Evolutionary conservation across 2,797 vertebrate species (phyloP).

Genomic region (Siniperca obscura): DNA sequence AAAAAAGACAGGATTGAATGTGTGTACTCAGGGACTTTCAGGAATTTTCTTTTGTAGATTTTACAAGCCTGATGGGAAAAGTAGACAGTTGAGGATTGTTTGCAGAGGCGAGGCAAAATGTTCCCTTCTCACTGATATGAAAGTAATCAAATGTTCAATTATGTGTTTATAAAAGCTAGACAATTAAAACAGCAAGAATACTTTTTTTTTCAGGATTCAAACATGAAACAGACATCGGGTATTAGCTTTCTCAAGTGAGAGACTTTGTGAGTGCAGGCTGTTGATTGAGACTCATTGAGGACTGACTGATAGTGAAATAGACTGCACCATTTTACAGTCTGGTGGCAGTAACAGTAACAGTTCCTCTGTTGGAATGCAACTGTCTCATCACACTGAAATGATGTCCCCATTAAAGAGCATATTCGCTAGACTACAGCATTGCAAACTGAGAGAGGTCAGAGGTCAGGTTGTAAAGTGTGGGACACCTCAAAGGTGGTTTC

Average conservation of each 20-base stretch:
- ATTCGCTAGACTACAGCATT: not conserved
- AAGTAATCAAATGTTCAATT: not conserved
- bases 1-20: not conserved
- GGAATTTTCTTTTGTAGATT: conserved; percentile 8
- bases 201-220: not conserved
- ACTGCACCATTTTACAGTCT: not conserved
- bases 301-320: no score
- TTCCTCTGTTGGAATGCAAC: not conserved
- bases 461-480: not conserved
- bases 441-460: not conserved
- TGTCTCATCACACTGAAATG: not conserved
- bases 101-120: not conserved
- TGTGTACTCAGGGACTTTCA: not conserved
- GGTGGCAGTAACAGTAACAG: not conserved
- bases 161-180: conserved; percentile 8
- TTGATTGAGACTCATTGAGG: no score
- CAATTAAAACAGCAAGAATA: not conserved
- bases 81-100: conserved; percentile 9
- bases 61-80: conserved; percentile 23
- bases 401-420: not conserved
- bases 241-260: not conserved
- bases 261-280: no score
- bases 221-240: not conserved
- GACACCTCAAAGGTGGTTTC: no score
- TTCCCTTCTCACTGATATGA: not conserved